Conservation (phyloP, 2,113 vertebrate genomes). For the Carassius gibelio region DNA sequence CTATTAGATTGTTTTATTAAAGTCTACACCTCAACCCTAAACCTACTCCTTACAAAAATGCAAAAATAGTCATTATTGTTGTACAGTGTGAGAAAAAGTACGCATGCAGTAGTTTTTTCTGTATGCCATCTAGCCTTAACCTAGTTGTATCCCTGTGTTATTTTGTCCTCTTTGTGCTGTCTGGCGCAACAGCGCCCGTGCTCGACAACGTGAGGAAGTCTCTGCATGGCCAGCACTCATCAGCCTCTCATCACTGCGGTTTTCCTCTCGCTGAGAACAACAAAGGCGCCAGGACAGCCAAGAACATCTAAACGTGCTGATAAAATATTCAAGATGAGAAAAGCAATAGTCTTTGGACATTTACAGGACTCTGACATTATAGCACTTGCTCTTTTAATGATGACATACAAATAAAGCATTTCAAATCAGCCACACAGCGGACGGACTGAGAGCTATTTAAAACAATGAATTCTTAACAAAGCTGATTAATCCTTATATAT, state of each 20-base stretch:
- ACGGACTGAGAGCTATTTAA: neutral
- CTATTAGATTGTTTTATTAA: no score
- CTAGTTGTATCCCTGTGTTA: neutral
- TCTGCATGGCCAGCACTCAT: neutral
- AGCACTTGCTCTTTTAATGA: neutral
- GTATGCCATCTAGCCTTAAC: no score
- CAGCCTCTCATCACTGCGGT: neutral
- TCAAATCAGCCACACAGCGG: neutral
- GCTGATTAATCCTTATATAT: neutral
- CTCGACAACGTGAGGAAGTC: constrained; percentile 57
- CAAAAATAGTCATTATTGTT: no score
- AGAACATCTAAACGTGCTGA: neutral
- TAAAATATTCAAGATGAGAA: neutral
- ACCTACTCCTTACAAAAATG: no score
- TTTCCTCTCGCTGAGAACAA: neutral
- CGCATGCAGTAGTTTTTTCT: no score
- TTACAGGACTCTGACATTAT: neutral
- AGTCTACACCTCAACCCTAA: no score
- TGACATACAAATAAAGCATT: neutral
- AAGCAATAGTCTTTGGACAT: neutral
- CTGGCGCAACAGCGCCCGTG: constrained; percentile 34
- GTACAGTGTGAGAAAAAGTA: no score
- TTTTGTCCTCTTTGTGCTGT: neutral
- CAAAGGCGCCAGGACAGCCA: neutral
- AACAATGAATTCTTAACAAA: neutral